These are phyloP conservation scores for Esox niger DNA, from an alignment of 2,113 vertebrate genomes.

Conservation along the genomic window DNA sequence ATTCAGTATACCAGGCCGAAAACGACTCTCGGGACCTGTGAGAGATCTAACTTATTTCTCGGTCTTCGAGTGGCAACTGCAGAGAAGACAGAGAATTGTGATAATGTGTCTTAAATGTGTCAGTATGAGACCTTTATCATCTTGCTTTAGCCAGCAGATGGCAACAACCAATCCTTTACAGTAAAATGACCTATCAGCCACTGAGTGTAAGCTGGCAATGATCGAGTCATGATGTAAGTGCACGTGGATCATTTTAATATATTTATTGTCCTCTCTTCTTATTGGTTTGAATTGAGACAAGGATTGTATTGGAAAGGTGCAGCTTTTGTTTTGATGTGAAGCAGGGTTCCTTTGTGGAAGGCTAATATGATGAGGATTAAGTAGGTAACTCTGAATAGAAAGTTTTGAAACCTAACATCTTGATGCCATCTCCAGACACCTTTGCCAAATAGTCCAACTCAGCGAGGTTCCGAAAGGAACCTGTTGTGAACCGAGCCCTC, in stretches of 20 bases:
- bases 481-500: constrained; percentile 40
- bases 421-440: too few relatives aligned
- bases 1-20: not conserved
- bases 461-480: constrained; percentile 40
- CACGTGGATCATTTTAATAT: too few relatives aligned
- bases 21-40: too few relatives aligned
- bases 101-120: not conserved
- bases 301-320: not conserved
- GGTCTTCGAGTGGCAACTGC: too few relatives aligned
- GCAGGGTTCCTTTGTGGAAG: too few relatives aligned
- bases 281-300: not conserved
- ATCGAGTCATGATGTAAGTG: not conserved
- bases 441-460: too few relatives aligned
- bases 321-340: too few relatives aligned
- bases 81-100: too few relatives aligned
- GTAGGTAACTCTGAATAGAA: too few relatives aligned
- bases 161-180: constrained; percentile 47
- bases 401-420: not conserved
- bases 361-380: too few relatives aligned
- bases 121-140: constrained; percentile 13
- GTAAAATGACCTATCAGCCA: constrained; percentile 14
- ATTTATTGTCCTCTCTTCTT: too few relatives aligned
- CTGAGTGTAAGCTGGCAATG: not conserved
- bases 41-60: too few relatives aligned
- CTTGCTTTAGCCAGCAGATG: constrained; percentile 49